These are phyloP conservation scores for Sphecodes monilicornis DNA, from an alignment of 2,888 invertebrate species.

Conservation along the genomic window DNA sequence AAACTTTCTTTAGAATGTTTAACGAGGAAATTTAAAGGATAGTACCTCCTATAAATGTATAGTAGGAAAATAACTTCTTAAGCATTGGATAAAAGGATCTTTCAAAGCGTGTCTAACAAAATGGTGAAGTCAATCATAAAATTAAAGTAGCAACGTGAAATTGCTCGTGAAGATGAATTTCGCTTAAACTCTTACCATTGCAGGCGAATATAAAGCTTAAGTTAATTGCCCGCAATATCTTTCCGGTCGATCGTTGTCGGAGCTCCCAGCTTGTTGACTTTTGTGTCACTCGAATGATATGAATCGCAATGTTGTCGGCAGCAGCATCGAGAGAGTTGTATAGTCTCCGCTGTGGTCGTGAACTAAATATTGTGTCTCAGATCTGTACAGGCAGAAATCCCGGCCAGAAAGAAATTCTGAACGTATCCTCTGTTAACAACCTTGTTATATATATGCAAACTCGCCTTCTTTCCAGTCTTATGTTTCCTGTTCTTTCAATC, in stretches of 20 bases:
- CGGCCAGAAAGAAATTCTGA: neutral
- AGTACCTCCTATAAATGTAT: neutral
- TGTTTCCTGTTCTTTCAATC: neutral
- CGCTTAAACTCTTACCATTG: neutral
- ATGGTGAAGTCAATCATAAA: neutral
- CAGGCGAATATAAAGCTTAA: slow-evolving; percentile 13
- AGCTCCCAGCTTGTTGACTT: slow-evolving; percentile 39
- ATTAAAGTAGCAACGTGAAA: slow-evolving; percentile 25
- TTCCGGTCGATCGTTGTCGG: slow-evolving; percentile 44
- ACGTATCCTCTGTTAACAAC: neutral
- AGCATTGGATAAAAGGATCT: neutral
- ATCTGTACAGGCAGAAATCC: slow-evolving; percentile 14
- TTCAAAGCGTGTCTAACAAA: neutral
- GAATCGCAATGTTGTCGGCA: slow-evolving; percentile 45
- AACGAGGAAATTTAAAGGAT: neutral
- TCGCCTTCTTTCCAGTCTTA: neutral
- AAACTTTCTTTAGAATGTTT: neutral
- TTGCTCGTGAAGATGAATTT: neutral
- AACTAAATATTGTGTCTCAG: slow-evolving; percentile 23
- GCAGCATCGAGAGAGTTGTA: slow-evolving; percentile 32
- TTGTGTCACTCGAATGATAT: slow-evolving; percentile 44
- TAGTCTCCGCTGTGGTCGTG: slow-evolving; percentile 30
- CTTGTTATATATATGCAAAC: slow-evolving; percentile 9
- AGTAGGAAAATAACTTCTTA: too few species aligned
- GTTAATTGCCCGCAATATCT: slow-evolving; percentile 50